Evolutionary conservation across 2,113 vertebrate genomes (phyloP), one percentile per base, ranked within the genome.

Genomic region (Bubo scandiacus): DNA sequence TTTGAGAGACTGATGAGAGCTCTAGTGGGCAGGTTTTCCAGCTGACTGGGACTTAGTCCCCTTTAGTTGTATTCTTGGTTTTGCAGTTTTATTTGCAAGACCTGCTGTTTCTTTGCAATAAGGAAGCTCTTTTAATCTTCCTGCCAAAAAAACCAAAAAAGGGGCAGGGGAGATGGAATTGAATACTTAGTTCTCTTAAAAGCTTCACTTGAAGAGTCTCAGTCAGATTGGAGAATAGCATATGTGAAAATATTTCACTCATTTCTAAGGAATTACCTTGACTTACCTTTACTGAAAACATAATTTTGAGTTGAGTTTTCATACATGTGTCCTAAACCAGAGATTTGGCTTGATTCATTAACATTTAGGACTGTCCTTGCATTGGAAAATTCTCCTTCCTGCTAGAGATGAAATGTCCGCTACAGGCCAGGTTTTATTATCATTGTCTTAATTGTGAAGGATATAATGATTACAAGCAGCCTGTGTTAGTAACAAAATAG

Each of bases 51-150:
- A 71, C 45, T 95, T 71, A 23, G 52, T 68, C 57, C 81, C 78
- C 67, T 43, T 80, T 94, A 86, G 79, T 29, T 94, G 81, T 79
- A 94, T 93, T 90, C 59, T 81, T 74, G 45, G 38, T 81, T 94
- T 91, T 77, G 61, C 78, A 66, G 77, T 65, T 92, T 91, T 95
- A 80, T 92, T 62, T 92, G 52, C 81, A 95, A 91, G 71, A 96
- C 79, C 81, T 70, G 81, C 87, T 95, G 80, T 10, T 43, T 58
- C 68, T 84, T 75, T 81, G 21, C n/a, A 75, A 43, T 47, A 62
- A 95, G 94, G 87, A 97, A 97, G 84, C 94, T 96, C 34, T 93
- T 81, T 74, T 86, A 90, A 75, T 83, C 82, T 88, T 91, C 84
- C 86, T 86, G 84, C 68, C n/a, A 88, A 82, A 88, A 95, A 96